Base-by-base conservation (phyloP, 2,113 vertebrate genomes). In the Galemys pyrenaicus region DNA sequence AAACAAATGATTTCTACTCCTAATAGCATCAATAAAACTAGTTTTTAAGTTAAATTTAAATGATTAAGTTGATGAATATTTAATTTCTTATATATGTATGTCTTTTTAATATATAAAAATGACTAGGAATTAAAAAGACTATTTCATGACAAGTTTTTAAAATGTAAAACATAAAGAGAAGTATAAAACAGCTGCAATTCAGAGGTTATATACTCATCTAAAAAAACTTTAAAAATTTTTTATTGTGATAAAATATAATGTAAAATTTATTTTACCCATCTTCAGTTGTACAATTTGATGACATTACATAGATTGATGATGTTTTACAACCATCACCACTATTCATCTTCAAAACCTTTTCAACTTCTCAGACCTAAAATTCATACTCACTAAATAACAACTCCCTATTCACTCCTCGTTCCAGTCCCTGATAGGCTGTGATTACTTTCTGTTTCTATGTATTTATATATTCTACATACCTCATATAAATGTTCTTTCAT, bases 11-110 rank as follows among this genome's bases (percentile, higher is more conserved):
- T 41, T n/a, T 39, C 70, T 84, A 70, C 35, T 67, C 86, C 80
- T 32, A 87, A 62, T 83, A 64, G 20, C 35, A 67, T 41, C 56
- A 86, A 6, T 79, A 37, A 56, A 89, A 71, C 26, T 67, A 64
- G n/a, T 35, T 89, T 88, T 84, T 51, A 71, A 84, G 32, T 87
- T 62, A 73, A 2, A 77, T 78, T 96, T 96, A 93, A 91, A 77
- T 67, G 82, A 24, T 51, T 78, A 70, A 92, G 54, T 28, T 87
- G 28, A 82, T 4, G 28, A 62, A 6, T 79, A 95, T 56, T 77
- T 68, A 51, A 88, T 84, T 92, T 17, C 30, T 85, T 89, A 0
- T 79, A 37, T 30, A 26, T 91, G n/a, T 70, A 56, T 58, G 51
- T 62, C 22, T 78, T 75, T 95, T 73, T 44, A 51, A 24, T n/a